phyloP scores from a whole-genome alignment of 2,113 vertebrate genomes.

The Ptilonorhynchus violaceus region DNA sequence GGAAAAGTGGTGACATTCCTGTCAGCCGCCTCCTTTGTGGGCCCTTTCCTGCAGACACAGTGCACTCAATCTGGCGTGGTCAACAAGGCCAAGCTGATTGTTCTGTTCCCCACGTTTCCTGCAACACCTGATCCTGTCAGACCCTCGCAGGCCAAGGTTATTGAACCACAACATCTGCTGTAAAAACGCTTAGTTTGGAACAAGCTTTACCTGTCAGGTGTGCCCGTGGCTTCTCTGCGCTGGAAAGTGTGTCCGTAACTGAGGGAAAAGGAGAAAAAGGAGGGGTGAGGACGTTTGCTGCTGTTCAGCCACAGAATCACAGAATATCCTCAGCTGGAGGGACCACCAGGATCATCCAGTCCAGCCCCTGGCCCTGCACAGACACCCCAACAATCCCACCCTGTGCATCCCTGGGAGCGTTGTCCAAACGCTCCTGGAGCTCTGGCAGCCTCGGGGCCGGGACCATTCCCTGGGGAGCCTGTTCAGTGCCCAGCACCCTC shows the following conservation, averaged over 20 bases:
- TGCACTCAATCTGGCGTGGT: fast-evolving
- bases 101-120: neutral
- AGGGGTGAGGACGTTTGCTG: neutral
- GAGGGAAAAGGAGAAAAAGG: neutral
- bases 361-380: fast-evolving
- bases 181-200: neutral
- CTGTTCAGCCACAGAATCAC: neutral
- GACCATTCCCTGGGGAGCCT: neutral
- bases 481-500: neutral
- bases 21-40: neutral
- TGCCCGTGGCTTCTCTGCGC: constrained; percentile 67
- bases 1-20: neutral
- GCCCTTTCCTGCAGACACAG: neutral
- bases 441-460: neutral
- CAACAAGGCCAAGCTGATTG: neutral
- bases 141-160: neutral
- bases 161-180: neutral
- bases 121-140: neutral
- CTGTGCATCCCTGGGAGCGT: neutral
- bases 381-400: neutral
- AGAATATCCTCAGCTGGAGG: neutral
- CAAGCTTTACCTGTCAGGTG: constrained; percentile 74
- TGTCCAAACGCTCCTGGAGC: neutral
- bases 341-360: fast-evolving
- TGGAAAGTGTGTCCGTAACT: neutral